These are phyloP conservation scores for Anableps anableps DNA, from an alignment of 2,797 vertebrate genomes.

Conservation along the genomic window DNA sequence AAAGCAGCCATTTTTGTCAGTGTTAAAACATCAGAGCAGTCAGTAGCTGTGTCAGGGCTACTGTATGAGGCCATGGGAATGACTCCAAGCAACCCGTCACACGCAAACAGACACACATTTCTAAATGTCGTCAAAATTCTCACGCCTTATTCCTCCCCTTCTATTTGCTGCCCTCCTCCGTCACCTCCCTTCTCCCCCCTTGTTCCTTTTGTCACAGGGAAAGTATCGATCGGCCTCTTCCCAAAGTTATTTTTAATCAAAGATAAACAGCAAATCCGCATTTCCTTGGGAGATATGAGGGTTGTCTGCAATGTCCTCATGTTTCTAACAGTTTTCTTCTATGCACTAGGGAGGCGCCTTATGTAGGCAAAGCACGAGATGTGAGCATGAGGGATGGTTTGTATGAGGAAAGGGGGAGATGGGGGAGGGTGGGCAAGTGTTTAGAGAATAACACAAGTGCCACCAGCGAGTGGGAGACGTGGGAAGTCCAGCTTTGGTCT, in stretches of 20 bases:
- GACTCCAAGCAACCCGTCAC: conserved; percentile 71
- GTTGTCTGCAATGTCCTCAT: conserved; percentile 61
- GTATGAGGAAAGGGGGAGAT: conserved; percentile 8
- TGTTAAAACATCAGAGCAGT: conserved; percentile 64
- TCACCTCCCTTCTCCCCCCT: conserved; percentile 31
- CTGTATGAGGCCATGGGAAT: conserved; percentile 81
- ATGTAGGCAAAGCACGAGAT: conserved; percentile 45
- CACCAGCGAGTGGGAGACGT: conserved; percentile 79
- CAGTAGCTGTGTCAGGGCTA: conserved; percentile 62
- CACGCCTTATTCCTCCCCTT: conserved; percentile 69
- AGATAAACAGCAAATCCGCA: conserved; percentile 81
- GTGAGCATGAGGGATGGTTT: conserved; percentile 33
- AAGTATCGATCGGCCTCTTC: conserved; percentile 83
- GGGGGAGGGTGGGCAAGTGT: conserved; percentile 47
- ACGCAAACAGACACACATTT: conserved; percentile 73
- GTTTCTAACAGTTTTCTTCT: conserved; percentile 57
- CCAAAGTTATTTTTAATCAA: conserved; percentile 85
- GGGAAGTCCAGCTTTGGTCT: conserved; percentile 81
- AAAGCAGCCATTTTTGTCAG: conserved; percentile 57
- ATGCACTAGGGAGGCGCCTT: conserved; percentile 68
- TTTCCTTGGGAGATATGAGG: conserved; percentile 78
- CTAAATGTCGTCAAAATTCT: conserved; percentile 78
- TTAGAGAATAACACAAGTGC: conserved; percentile 76
- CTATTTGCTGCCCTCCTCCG: conserved; percentile 46
- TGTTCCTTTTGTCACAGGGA: conserved; percentile 69